Evolutionary conservation across 2,797 vertebrate genomes (phyloP), one percentile per base, ranked within the genome.

Genomic region (Paguma larvata): DNA sequence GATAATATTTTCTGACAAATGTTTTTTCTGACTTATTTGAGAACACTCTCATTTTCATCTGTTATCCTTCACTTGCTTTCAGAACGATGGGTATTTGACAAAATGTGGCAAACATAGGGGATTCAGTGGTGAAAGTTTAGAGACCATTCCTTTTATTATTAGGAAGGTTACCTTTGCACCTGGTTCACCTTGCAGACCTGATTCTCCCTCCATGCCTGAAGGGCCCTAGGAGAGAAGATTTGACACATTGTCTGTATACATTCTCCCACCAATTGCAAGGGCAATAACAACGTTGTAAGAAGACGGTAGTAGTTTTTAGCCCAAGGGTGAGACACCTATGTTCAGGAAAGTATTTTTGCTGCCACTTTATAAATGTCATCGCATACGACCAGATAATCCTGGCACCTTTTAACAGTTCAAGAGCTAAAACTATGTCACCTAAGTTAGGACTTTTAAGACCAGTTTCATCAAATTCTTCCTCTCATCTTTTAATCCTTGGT

Each of bases 171-270:
- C 99, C 99, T 99, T 99, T 96, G 97, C 72, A 1, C 99, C 99
- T 15, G 98, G 98, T 96, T 99, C 99, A 89, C 99, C 99, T 67
- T 99, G 98, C 44, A 98, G 97, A 94, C 99, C 99, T 67, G 98
- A 91, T 88, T 99, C 99, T 94, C 99, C 99, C 97, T 99, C 99
- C 90, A 98, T 96, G 92, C 99, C 99, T 97, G 99, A 98, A 92
- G 98, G 98, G 96, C 99, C 99, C 99, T 99, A 92, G 25, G 97
- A 95, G 75, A 96, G 46, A 96, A 85, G 5, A 92, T 94, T 51
- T 30, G 70, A 94, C 7, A 94, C 16, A 30, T 12, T 3, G 32
- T 70, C 82, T 78, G 32, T 27, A 25, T 18, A 25, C 14, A 68
- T 68, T 86, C 48, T 25, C 48, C 83, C 34, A 46, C 18, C 10